Conservation (phyloP, 2,797 vertebrate species). For the Thalassophryne amazonica region DNA sequence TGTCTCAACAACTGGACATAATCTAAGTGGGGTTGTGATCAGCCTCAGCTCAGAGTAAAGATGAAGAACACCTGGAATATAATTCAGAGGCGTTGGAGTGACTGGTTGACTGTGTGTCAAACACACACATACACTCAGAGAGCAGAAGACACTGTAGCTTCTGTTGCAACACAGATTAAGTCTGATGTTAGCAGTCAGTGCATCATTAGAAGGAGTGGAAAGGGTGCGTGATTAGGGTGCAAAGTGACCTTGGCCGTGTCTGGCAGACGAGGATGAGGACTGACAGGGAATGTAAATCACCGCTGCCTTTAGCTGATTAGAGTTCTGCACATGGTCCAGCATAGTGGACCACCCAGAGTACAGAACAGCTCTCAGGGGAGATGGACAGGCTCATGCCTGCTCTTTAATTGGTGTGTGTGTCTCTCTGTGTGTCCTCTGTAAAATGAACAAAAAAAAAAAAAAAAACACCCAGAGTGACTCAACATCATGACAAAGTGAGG, state of each 20-base stretch:
- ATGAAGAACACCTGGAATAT: no score
- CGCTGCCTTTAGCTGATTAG: slow-evolving; percentile 61
- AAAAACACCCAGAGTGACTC: slow-evolving; percentile 30
- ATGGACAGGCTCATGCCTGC: slow-evolving; percentile 58
- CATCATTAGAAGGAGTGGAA: slow-evolving; percentile 20
- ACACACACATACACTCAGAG: no score
- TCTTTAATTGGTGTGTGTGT: slow-evolving; percentile 45
- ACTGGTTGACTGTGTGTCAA: no score
- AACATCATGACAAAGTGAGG: slow-evolving; percentile 44
- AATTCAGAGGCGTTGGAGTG: no score
- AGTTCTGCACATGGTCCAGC: slow-evolving; percentile 44
- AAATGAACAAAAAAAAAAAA: slow-evolving; percentile 19
- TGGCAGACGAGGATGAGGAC: slow-evolving; percentile 20
- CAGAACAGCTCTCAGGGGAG: slow-evolving; percentile 17
- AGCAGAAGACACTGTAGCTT: no score
- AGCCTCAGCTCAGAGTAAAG: no score
- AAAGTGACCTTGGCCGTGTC: slow-evolving; percentile 62
- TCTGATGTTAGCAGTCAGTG: slow-evolving; percentile 14
- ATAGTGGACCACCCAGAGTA: slow-evolving; percentile 20
- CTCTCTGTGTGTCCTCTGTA: slow-evolving; percentile 51
- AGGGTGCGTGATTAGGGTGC: slow-evolving; percentile 29
- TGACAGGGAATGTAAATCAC: slow-evolving; percentile 69
- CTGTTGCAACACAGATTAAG: not conserved
- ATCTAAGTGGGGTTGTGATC: no score
- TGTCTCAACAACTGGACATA: no score